A percentile compares a stretch with the other conserved stretches of the same genome.
phyloP scores from a whole-genome alignment of 2,113 vertebrate species.

The Ophiodon elongatus region DNA sequence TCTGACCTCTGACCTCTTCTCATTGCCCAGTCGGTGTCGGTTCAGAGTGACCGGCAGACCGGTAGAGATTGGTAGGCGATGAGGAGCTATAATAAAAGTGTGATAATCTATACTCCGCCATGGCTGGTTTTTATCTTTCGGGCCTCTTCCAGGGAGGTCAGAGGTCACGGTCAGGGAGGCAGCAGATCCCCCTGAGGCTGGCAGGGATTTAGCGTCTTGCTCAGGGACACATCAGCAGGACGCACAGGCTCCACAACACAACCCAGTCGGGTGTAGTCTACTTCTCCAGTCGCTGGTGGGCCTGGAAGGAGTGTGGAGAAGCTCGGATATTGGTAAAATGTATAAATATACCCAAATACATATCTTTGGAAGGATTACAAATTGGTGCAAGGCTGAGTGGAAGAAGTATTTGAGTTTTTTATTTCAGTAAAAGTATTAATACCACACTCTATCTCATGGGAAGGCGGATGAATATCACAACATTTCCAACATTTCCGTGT shows the following conservation, averaged over 20 bases:
- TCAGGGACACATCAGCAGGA: slow-evolving; percentile 50
- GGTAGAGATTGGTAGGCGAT: not conserved
- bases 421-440: not conserved
- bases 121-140: not conserved
- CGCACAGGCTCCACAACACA: not conserved
- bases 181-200: slow-evolving; percentile 16
- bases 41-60: slow-evolving; percentile 16
- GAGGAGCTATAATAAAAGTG: slow-evolving; percentile 51
- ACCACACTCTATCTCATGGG: not conserved
- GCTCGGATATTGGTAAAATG: not conserved
- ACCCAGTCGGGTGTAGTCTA: not conserved
- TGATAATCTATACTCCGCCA: slow-evolving; percentile 53
- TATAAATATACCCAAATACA: not conserved
- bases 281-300: not conserved
- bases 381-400: not conserved
- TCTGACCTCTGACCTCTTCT: slow-evolving; percentile 49
- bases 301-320: not conserved
- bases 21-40: slow-evolving; percentile 9
- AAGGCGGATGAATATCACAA: not conserved
- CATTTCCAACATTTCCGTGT: not conserved
- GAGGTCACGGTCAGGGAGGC: slow-evolving; percentile 52
- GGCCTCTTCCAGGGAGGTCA: slow-evolving; percentile 28
- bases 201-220: slow-evolving; percentile 42
- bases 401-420: not conserved
- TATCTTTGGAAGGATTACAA: not conserved